Base-by-base conservation (phyloP, 2,113 vertebrate genomes). In the Clupea harengus region DNA sequence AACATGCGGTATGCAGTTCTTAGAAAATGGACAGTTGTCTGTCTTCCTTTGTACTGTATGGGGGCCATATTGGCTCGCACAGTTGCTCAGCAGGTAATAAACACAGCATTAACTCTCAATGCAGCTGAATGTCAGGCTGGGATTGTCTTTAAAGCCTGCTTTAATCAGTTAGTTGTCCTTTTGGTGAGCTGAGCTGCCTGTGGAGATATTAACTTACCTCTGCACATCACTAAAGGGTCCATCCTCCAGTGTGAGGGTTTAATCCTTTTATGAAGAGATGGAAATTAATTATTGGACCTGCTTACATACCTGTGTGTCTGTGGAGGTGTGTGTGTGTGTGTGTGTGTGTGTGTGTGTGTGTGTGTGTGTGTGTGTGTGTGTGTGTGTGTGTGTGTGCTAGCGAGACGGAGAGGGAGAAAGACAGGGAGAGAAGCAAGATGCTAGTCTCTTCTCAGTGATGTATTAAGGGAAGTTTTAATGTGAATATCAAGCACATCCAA, bases 61-160 rank as follows among this genome's bases (percentile, higher is more conserved):
- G 25, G 25, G 67, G 67, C 39, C 67, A 39, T 78, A 78, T 78
- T 78, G 72, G 28, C 32, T 17, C 4, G 3, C 2, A 82, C 87
- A 86, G 90, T 91, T 80, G 90, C 78, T 91, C 91, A 91, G 87
- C 84, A 90, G 88, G 85, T 91, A 91, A 92, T 90, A 89, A 90
- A 90, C 84, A 91, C 72, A 87, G 89, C 84, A 91, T 93, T 92
- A 93, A 86, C 82, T 88, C 90, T 83, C 89, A 91, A 89, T 88
- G 86, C 91, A 93, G 88, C 90, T 91, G 89, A 94, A 91, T 92
- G 91, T 90, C 91, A 92, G 87, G 50, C 80, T 72, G 84, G 88
- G 89, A 89, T 91, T 92, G 89, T 89, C 86, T 91, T 88, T 87
- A 91, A 94, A 92, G 89, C 90, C 89, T 8, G 78, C 87, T 92